Percentiles rank a stretch among this genome's conserved stretches.
These are phyloP conservation scores for Tryphoninae sp. DNA, from an alignment of 2,888 invertebrate species.

Conservation along the genomic window DNA sequence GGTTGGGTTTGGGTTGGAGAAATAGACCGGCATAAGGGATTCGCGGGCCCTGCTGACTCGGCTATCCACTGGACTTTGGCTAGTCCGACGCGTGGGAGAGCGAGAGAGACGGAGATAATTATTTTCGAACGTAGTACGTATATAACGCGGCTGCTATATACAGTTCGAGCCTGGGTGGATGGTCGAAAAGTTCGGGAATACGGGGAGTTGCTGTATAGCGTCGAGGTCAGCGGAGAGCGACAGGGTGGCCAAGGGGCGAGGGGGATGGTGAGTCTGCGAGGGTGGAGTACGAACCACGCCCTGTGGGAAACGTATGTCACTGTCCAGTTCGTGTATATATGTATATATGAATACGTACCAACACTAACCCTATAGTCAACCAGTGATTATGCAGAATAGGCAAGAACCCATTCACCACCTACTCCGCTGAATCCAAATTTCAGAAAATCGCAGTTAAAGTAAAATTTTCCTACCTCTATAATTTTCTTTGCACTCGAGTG, in stretches of 20 bases:
- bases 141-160: slow-evolving; percentile 5
- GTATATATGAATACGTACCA: slow-evolving; percentile 19
- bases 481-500: slow-evolving; percentile 1
- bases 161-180: slow-evolving; percentile 38
- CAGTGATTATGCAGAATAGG: slow-evolving; percentile 51
- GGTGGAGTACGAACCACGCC: slow-evolving; percentile 57
- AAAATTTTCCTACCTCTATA: slow-evolving; percentile 1
- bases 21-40: slow-evolving; percentile 63
- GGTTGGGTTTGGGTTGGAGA: slow-evolving; percentile 14
- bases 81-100: slow-evolving; percentile 20
- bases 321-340: slow-evolving; percentile 27
- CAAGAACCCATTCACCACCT: slow-evolving; percentile 11
- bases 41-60: slow-evolving; percentile 61
- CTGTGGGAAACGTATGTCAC: slow-evolving; percentile 58
- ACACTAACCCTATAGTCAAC: slow-evolving; percentile 28
- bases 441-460: slow-evolving; percentile 8
- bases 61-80: slow-evolving; percentile 57
- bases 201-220: slow-evolving; percentile 37
- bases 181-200: slow-evolving; percentile 58
- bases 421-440: slow-evolving; percentile 23
- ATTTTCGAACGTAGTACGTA: slow-evolving; percentile 41
- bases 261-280: slow-evolving; percentile 19
- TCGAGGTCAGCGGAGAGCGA: slow-evolving; percentile 58
- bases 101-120: slow-evolving; percentile 48
- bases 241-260: slow-evolving; percentile 42